Evolutionary conservation across 2,888 invertebrate species (phyloP).

Genomic region (Cryptus viduatorius): DNA sequence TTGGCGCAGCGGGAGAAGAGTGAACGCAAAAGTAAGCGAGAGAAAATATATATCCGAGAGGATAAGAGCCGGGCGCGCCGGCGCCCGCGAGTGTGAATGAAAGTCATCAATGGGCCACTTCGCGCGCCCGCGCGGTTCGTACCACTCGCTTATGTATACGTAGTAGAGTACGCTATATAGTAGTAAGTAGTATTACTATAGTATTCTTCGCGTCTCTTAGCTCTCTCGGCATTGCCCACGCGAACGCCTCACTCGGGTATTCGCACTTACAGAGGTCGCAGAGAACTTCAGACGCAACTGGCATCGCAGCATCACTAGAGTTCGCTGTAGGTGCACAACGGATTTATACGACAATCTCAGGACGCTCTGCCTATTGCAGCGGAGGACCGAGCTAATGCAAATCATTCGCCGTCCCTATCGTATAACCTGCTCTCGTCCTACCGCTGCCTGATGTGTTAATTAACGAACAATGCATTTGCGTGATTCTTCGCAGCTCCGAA

Average conservation of each 20-base stretch:
- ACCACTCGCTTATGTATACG: constrained; percentile 44
- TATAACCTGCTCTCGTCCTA: constrained; percentile 25
- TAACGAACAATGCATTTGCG: constrained; percentile 66
- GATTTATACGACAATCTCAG: constrained; percentile 15
- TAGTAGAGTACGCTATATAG: constrained; percentile 49
- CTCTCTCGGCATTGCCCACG: constrained; percentile 57
- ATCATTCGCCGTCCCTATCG: constrained; percentile 21
- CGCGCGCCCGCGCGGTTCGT: constrained; percentile 61
- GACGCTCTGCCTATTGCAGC: neutral
- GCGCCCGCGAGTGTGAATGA: constrained; percentile 73
- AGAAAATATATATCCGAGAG: constrained; percentile 52
- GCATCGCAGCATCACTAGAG: neutral
- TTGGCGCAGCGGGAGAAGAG: constrained; percentile 53
- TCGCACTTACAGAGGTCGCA: constrained; percentile 40
- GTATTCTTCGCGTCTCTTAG: constrained; percentile 46
- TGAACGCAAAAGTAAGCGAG: constrained; percentile 36
- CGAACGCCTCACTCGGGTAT: constrained; percentile 52
- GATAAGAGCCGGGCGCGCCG: constrained; percentile 62
- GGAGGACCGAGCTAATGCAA: constrained; percentile 59
- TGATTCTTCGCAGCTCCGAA: constrained; percentile 27
- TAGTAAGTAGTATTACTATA: constrained; percentile 40
- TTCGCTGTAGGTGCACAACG: neutral
- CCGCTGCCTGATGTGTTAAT: constrained; percentile 74
- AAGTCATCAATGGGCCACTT: constrained; percentile 74
- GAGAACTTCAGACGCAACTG: constrained; percentile 28